Evolutionary conservation across 2,113 vertebrate genomes (phyloP).

Genomic region (Corynorhinus townsendii): DNA sequence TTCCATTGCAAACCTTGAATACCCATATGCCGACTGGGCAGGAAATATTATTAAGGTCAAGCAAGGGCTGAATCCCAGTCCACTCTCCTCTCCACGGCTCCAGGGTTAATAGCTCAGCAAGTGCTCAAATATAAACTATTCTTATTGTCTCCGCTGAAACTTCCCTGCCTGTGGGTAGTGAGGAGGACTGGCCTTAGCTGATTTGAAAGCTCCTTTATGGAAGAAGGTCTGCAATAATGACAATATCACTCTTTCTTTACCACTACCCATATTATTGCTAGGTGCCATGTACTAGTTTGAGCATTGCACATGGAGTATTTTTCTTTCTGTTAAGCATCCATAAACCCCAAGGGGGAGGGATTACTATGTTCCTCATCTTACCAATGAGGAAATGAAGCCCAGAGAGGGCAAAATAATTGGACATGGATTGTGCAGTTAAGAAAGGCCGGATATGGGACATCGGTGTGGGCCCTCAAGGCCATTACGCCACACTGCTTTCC

Average conservation of each 20-base stretch:
- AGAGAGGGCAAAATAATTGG: not conserved
- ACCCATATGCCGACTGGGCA: not conserved
- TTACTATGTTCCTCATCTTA: not conserved
- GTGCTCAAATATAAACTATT: not conserved
- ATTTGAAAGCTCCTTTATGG: not conserved
- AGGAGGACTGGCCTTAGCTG: not conserved
- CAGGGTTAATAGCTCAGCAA: not conserved
- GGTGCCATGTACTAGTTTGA: not conserved
- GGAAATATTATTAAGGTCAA: not conserved
- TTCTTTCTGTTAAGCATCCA: not conserved
- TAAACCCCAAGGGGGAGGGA: not conserved
- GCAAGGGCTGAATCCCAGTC: not conserved
- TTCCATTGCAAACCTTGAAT: not conserved
- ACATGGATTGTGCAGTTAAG: not conserved
- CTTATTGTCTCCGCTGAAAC: not conserved
- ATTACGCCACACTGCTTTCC: rapidly evolving
- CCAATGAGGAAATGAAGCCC: not conserved
- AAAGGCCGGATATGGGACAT: not conserved
- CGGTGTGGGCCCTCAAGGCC: not conserved
- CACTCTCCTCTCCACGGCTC: rapidly evolving
- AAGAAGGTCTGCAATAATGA: not conserved
- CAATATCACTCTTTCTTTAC: not conserved
- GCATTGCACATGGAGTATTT: not conserved
- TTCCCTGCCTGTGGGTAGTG: not conserved
- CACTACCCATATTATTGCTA: not conserved